phyloP scores from a whole-genome alignment of 2,888 invertebrate species.

The Lycia hirtaria region DNA sequence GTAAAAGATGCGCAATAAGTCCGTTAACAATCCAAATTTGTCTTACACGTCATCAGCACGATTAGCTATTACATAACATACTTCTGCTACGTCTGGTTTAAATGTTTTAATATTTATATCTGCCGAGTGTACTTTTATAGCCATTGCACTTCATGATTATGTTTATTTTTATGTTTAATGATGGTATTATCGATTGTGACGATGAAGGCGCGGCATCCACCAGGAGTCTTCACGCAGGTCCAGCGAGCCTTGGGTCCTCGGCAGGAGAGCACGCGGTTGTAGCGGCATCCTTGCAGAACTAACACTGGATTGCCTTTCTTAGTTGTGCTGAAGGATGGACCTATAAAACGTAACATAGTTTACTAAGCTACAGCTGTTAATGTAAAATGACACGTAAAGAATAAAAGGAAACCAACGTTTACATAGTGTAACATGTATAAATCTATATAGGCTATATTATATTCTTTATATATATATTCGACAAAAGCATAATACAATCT shows the following conservation, averaged over 20 bases:
- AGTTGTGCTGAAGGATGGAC: conserved; percentile 47
- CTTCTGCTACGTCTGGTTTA: no score
- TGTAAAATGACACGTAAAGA: no score
- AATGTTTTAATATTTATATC: no score
- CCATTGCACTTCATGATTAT: conserved; percentile 12
- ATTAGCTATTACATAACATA: no score
- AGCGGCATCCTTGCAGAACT: conserved; percentile 43
- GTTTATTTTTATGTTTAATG: conserved; percentile 23
- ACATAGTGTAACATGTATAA: no score
- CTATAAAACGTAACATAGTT: not conserved
- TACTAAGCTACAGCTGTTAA: not conserved
- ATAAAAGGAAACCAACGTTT: not conserved
- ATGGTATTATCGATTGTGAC: conserved; percentile 37
- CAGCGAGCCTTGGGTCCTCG: conserved; percentile 49
- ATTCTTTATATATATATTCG: no score
- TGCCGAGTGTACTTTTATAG: no score
- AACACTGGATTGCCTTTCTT: conserved; percentile 50
- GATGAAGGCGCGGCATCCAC: conserved; percentile 48
- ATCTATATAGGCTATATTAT: no score
- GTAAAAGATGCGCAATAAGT: no score
- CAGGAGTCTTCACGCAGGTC: conserved; percentile 48
- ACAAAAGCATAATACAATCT: no score
- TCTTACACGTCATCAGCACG: no score
- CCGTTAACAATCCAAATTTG: no score
- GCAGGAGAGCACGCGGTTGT: conserved; percentile 41